Base-by-base conservation (phyloP, 2,888 invertebrate species). In the Brachyptera risi region DNA sequence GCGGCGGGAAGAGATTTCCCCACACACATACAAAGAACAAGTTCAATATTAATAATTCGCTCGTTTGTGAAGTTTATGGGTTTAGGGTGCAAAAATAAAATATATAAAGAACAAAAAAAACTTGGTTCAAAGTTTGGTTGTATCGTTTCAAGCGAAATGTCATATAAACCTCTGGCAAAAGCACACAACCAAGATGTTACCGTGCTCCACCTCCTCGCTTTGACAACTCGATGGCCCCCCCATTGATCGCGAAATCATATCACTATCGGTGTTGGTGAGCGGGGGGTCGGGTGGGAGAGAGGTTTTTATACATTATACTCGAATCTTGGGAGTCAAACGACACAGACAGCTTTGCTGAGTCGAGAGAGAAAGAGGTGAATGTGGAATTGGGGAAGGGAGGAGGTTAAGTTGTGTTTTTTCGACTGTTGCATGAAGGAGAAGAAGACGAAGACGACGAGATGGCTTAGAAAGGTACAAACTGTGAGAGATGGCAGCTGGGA, bases 11-110 rank as follows among this genome's bases (percentile, higher is more conserved):
- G 49, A 49, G 37, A 47, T 64, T 62, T 62, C 64, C 60, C 64
- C 40, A 58, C 50, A 49, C 62, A 62, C 59, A 60, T 40, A 65
- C 60, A 65, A 59, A 62, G 60, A 65, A 62, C 62, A 63, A 61
- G 57, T 61, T 60, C 61, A 61, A 63, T 65, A 59, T 63, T 65
- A 65, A 65, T 65, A 65, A 65, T 63, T 65, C 59, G 50, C 56
- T 64, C 64, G 64, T 64, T 64, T 60, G 59, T 42, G 24, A 62
- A 57, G 62, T 62, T 64, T 64, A 62, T 62, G 60, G 40, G 38
- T 19, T 23, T 37, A 54, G 47, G 59, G 26, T 58, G 62, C 24
- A 47, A 35, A 38, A 57, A 57, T 40, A 59, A 58, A 51, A 54
- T 44, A 27, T 27, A 27, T 24, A 49, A 19, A 37, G 21, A 24